Evolutionary conservation across 1,140 invertebrate genomes (phyloP).

Genomic region (Maconellicoccus hirsutus): DNA sequence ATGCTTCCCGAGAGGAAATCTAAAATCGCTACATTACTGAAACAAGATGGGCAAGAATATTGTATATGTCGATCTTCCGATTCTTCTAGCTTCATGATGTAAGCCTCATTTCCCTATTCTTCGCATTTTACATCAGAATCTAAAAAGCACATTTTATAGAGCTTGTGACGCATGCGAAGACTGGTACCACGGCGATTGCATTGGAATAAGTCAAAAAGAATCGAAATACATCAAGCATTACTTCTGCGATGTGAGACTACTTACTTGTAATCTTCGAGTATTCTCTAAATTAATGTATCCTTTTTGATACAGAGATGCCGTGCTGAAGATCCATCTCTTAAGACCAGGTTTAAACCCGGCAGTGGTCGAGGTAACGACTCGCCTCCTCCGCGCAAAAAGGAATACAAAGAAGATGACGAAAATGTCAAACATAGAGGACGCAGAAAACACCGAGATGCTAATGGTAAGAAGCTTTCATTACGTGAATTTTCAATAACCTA

Average conservation of each 20-base stretch:
- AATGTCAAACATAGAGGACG: constrained; percentile 12
- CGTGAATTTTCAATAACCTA: not conserved
- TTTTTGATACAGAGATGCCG: constrained; percentile 23
- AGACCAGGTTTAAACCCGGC: constrained; percentile 29
- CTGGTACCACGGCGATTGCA: constrained; percentile 98
- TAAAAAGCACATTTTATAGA: constrained; percentile 38
- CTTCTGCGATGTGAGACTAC: constrained; percentile 51
- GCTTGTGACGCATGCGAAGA: constrained; percentile 95
- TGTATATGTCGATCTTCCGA: constrained; percentile 90
- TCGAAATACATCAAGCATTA: constrained; percentile 88
- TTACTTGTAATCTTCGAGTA: not conserved
- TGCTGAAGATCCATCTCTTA: constrained; percentile 25
- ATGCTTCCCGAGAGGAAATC: constrained; percentile 79
- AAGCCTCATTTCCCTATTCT: constrained; percentile 34
- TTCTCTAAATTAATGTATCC: not conserved
- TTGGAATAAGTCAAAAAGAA: constrained; percentile 85
- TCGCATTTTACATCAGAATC: not conserved
- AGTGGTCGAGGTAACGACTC: constrained; percentile 19
- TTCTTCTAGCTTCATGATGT: constrained; percentile 94
- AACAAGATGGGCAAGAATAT: constrained; percentile 79
- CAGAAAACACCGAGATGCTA: constrained; percentile 7
- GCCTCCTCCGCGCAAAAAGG: not conserved
- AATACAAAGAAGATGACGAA: constrained; percentile 22
- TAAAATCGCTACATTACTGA: constrained; percentile 77
- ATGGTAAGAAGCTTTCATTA: not conserved